Conservation (phyloP, 2,888 invertebrate species). For the Syrista parreyssii region DNA sequence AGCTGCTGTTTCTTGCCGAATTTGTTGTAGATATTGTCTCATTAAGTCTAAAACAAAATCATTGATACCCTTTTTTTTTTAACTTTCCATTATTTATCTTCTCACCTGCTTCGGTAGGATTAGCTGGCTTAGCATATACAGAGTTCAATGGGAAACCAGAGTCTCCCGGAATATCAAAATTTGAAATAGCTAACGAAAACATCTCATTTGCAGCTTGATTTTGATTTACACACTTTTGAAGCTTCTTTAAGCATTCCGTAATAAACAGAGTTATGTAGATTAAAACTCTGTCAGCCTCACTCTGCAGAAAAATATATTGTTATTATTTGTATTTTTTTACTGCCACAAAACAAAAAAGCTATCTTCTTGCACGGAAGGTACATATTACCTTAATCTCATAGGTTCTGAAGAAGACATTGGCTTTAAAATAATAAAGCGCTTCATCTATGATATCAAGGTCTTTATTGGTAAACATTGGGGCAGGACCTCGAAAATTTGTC, state of each 20-base stretch:
- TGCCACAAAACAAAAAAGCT: neutral
- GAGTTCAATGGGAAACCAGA: slow-evolving; percentile 93
- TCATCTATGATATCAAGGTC: slow-evolving; percentile 96
- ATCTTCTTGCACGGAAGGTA: neutral
- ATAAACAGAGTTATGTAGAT: slow-evolving; percentile 98
- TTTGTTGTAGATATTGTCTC: slow-evolving; percentile 92
- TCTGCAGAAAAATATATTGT: slow-evolving; percentile 71
- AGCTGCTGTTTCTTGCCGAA: slow-evolving; percentile 94
- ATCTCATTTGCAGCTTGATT: slow-evolving; percentile 94
- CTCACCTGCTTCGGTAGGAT: slow-evolving; percentile 82
- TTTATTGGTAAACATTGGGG: slow-evolving; percentile 75
- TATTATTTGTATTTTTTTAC: slow-evolving; percentile 5
- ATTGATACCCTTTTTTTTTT: neutral
- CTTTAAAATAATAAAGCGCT: slow-evolving; percentile 96
- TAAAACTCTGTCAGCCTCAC: slow-evolving; percentile 94
- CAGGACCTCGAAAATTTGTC: slow-evolving; percentile 93
- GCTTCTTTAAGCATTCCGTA: slow-evolving; percentile 94
- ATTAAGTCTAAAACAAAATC: slow-evolving; percentile 77
- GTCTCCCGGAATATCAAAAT: slow-evolving; percentile 97
- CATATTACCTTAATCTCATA: slow-evolving; percentile 93
- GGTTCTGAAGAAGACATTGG: slow-evolving; percentile 98
- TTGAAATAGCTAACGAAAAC: slow-evolving; percentile 93
- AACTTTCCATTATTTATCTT: neutral
- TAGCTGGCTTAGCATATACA: slow-evolving; percentile 90
- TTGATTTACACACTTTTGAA: slow-evolving; percentile 92